Conservation (phyloP, 2,797 vertebrate genomes). For the Sebastes diploproa region DNA sequence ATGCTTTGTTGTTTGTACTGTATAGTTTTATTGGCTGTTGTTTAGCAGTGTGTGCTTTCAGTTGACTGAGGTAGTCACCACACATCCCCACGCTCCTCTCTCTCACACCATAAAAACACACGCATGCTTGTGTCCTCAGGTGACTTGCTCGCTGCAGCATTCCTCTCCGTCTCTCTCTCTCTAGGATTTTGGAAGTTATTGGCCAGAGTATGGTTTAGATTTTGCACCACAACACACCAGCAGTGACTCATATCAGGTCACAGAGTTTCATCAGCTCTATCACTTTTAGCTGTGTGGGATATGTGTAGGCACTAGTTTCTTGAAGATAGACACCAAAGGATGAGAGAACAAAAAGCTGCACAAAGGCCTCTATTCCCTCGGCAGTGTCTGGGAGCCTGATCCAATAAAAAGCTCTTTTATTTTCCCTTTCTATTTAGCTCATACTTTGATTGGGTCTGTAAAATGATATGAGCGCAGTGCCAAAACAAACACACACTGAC, state of each 20-base stretch:
- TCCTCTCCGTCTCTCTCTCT: conserved; percentile 40
- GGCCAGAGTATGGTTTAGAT: conserved; percentile 41
- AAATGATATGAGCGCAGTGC: conserved; percentile 59
- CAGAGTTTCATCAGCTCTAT: not conserved
- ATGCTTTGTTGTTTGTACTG: conserved; percentile 55
- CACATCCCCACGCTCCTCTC: conserved; percentile 22
- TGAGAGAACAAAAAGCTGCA: conserved; percentile 34
- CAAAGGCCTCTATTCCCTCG: conserved; percentile 40
- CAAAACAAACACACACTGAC: conserved; percentile 71
- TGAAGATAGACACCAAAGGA: conserved; percentile 15
- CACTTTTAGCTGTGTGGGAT: not conserved
- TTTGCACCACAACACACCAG: conserved; percentile 39
- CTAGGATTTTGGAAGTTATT: conserved; percentile 51
- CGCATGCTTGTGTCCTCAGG: conserved; percentile 48
- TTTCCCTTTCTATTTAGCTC: conserved; percentile 51
- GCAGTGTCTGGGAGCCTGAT: conserved; percentile 40
- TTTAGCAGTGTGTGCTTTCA: conserved; percentile 57
- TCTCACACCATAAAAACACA: conserved; percentile 43
- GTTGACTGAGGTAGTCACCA: conserved; percentile 58
- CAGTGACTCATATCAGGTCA: not conserved
- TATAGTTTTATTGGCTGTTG: conserved; percentile 57
- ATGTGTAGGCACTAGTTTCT: not conserved
- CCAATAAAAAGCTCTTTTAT: conserved; percentile 55
- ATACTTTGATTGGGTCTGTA: conserved; percentile 68
- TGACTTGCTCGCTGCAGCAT: conserved; percentile 52